Conservation (phyloP, 2,888 invertebrate species). For the Hoplodrina ambigua region DNA sequence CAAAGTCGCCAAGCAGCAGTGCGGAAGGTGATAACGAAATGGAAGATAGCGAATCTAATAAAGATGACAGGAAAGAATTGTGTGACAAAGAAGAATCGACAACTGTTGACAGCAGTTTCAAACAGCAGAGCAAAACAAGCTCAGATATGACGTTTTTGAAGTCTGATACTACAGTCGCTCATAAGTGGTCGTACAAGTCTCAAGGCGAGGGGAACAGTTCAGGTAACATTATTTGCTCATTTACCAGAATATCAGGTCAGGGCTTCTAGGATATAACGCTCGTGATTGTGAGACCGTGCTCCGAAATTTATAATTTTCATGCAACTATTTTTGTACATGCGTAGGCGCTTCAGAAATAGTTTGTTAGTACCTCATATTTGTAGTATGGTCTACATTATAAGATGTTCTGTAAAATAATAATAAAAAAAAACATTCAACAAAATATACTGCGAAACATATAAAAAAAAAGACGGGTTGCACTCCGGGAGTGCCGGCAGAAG, state of each 20-base stretch:
- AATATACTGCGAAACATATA: too few species aligned
- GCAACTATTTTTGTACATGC: too few species aligned
- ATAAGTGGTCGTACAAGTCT: constrained; percentile 46
- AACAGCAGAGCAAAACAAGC: constrained; percentile 24
- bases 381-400: too few species aligned
- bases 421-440: too few species aligned
- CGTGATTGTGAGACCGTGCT: neutral
- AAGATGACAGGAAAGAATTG: constrained; percentile 63
- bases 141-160: constrained; percentile 53
- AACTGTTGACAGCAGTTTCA: constrained; percentile 23
- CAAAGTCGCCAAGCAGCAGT: constrained; percentile 62
- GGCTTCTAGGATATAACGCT: neutral
- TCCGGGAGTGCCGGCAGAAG: too few species aligned
- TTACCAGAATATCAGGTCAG: neutral
- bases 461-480: too few species aligned
- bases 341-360: too few species aligned
- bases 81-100: constrained; percentile 59
- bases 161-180: constrained; percentile 45
- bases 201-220: constrained; percentile 7
- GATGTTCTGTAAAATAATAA: too few species aligned
- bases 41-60: constrained; percentile 66
- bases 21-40: constrained; percentile 64
- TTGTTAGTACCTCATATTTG: too few species aligned
- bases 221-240: constrained; percentile 21
- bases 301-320: too few species aligned